Evolutionary conservation across 1,140 invertebrate genomes (phyloP).

Genomic region (Geopemphigus sp.): DNA sequence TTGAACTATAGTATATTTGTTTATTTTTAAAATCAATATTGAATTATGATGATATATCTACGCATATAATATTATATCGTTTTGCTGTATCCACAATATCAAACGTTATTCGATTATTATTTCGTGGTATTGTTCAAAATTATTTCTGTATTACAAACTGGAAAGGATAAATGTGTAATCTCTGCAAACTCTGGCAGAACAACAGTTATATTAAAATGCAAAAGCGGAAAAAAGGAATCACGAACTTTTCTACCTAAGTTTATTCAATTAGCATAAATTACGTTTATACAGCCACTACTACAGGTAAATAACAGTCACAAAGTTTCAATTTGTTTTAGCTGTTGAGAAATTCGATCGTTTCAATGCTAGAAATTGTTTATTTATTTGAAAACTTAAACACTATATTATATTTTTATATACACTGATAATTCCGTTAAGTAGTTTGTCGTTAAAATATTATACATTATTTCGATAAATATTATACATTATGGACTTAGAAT

Average conservation of each 20-base stretch:
- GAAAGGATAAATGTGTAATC: conserved; percentile 6
- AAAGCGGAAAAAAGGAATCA: neutral
- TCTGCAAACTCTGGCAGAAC: neutral
- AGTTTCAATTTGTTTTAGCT: conserved; percentile 10
- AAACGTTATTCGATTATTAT: conserved; percentile 4
- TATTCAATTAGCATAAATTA: conserved; percentile 31
- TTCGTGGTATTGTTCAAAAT: neutral
- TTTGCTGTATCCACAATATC: neutral
- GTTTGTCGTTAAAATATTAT: no score
- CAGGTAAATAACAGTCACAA: neutral
- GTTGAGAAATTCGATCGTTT: neutral
- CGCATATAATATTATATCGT: neutral
- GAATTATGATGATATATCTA: neutral
- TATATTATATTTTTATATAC: no score
- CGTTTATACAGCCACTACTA: neutral
- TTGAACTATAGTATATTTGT: neutral
- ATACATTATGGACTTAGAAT: no score
- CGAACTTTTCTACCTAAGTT: conserved; percentile 33
- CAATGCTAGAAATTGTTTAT: neutral
- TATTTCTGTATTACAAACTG: neutral
- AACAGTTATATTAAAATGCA: conserved; percentile 13
- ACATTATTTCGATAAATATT: no score
- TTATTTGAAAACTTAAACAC: no score
- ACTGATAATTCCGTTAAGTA: no score
- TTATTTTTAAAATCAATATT: neutral